Evolutionary conservation across 2,113 vertebrate genomes (phyloP).

Genomic region (Colius striatus): DNA sequence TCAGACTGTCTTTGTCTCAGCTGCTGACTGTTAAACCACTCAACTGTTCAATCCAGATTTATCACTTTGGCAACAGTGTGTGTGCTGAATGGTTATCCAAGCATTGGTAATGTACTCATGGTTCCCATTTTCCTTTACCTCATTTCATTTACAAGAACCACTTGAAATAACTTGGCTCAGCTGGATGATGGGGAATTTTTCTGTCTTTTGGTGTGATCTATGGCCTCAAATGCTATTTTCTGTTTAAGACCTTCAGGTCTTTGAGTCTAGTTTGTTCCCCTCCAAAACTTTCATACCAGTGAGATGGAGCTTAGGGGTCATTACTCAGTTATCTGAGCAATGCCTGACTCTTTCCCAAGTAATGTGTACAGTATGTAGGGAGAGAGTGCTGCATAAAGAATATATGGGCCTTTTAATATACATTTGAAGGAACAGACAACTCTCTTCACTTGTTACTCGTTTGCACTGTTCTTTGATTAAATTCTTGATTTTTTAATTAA

Average conservation of each 20-base stretch:
- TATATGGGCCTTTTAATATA: neutral
- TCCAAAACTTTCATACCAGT: neutral
- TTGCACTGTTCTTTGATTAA: neutral
- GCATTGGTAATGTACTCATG: neutral
- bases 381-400: neutral
- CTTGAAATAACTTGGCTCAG: slow-evolving; percentile 28
- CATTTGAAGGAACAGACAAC: neutral
- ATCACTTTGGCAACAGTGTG: slow-evolving; percentile 3
- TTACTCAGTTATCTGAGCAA: neutral
- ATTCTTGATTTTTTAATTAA: neutral
- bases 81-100: neutral
- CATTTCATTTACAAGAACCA: slow-evolving; percentile 17
- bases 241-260: neutral
- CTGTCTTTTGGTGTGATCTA: neutral
- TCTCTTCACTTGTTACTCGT: neutral
- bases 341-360: neutral
- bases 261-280: neutral
- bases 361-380: neutral
- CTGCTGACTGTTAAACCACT: neutral
- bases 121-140: slow-evolving; percentile 1
- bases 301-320: neutral
- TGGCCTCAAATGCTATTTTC: neutral
- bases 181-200: neutral
- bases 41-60: neutral
- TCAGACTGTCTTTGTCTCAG: slow-evolving; percentile 21